Evolutionary conservation across 2,113 vertebrate genomes (phyloP).

Genomic region (Tetraodon nigroviridis): DNA sequence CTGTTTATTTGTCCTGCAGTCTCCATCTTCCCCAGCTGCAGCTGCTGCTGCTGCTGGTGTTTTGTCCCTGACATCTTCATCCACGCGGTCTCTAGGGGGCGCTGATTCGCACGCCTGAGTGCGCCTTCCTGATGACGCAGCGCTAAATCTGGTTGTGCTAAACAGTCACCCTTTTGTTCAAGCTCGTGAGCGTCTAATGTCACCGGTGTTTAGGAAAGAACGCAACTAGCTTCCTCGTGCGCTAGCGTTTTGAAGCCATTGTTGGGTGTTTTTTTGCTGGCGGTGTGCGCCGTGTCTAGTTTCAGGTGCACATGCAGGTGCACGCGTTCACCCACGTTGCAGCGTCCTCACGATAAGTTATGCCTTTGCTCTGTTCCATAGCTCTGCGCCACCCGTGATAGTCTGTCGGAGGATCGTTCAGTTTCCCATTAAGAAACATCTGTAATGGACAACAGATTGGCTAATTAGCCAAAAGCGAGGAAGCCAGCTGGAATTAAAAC

Average conservation of each 20-base stretch:
- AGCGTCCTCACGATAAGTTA: slow-evolving; percentile 3
- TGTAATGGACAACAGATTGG: slow-evolving; percentile 52
- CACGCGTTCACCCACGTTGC: slow-evolving; percentile 12
- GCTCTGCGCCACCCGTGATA: slow-evolving; percentile 20
- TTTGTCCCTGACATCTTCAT: slow-evolving; percentile 18
- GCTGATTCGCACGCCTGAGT: neutral
- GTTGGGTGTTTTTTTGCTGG: slow-evolving; percentile 40
- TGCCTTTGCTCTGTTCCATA: slow-evolving; percentile 8
- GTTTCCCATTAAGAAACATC: slow-evolving; percentile 33
- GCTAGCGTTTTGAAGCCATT: slow-evolving; percentile 20
- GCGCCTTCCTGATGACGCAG: slow-evolving; percentile 20
- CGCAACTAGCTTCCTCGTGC: slow-evolving; percentile 11
- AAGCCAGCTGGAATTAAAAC: slow-evolving; percentile 43
- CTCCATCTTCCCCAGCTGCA: slow-evolving; percentile 1
- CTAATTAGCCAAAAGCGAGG: slow-evolving; percentile 38
- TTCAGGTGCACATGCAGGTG: slow-evolving; percentile 40
- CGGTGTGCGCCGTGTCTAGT: slow-evolving; percentile 11
- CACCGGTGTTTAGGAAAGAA: slow-evolving; percentile 15
- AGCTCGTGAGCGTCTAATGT: slow-evolving; percentile 4
- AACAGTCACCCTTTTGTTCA: neutral
- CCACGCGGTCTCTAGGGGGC: neutral
- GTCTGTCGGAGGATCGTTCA: slow-evolving; percentile 21
- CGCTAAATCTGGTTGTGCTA: neutral
- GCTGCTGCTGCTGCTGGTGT: slow-evolving; percentile 16
- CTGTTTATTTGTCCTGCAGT: slow-evolving; percentile 37